Percentiles rank a stretch among this genome's conserved stretches.
Conservation (phyloP, 2,797 vertebrate species). For the Phoxinus dragarum region DNA sequence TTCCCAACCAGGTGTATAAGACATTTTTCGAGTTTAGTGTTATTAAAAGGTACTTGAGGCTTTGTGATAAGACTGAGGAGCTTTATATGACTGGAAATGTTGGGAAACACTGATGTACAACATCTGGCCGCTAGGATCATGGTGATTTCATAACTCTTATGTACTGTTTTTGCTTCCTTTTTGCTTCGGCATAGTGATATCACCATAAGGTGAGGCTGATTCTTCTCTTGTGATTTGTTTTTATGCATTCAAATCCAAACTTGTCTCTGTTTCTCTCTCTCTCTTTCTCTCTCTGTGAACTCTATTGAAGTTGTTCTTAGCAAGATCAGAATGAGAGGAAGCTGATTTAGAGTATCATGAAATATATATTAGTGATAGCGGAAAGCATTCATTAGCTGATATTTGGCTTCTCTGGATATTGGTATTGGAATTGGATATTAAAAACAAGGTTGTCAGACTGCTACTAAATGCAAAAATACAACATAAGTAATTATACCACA, state of each 20-base stretch:
- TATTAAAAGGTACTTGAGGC: neutral
- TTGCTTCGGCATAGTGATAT: constrained; percentile 76
- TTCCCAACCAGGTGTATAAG: neutral
- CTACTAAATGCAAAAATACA: neutral
- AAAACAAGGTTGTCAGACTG: neutral
- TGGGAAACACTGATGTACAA: constrained; percentile 26
- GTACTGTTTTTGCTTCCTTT: constrained; percentile 65
- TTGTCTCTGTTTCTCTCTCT: neutral
- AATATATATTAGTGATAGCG: neutral
- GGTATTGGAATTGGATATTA: neutral
- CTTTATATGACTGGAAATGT: neutral
- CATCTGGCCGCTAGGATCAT: constrained; percentile 29
- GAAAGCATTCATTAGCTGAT: neutral
- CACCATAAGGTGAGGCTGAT: constrained; percentile 82
- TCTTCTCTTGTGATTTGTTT: constrained; percentile 56
- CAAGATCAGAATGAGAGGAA: neutral
- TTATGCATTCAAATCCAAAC: constrained; percentile 23
- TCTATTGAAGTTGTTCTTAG: neutral
- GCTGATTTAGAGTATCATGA: neutral
- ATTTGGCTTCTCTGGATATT: neutral
- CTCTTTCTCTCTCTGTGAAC: constrained; percentile 51
- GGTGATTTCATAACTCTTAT: constrained; percentile 60
- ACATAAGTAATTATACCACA: neutral
- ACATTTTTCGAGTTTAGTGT: neutral
- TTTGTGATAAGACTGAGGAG: neutral